phyloP scores from a whole-genome alignment of 1,140 invertebrate genomes.

The Zaprionus inermis region DNA sequence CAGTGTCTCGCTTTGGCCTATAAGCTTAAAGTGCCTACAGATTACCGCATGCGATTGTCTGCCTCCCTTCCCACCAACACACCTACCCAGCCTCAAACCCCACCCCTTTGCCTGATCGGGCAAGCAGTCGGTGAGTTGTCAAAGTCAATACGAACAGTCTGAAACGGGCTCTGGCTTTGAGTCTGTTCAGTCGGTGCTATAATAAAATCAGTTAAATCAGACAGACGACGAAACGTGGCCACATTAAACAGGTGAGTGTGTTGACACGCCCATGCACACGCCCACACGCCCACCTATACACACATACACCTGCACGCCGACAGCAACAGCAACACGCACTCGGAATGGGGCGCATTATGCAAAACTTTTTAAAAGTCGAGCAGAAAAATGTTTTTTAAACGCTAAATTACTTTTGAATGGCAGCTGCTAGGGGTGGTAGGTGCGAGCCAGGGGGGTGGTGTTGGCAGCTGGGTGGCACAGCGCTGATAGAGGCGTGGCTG shows the following conservation, averaged over 20 bases:
- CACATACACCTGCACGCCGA: slow-evolving; percentile 14
- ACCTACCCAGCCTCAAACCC: slow-evolving; percentile 8
- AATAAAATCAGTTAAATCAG: slow-evolving; percentile 73
- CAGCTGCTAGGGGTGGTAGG: slow-evolving; percentile 29
- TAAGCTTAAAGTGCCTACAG: slow-evolving; percentile 32
- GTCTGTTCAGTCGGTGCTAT: slow-evolving; percentile 50
- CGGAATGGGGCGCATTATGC: slow-evolving; percentile 57
- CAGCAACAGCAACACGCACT: slow-evolving; percentile 30
- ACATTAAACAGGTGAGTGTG: slow-evolving; percentile 69
- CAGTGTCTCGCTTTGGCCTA: slow-evolving; percentile 6
- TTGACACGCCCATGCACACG: slow-evolving; percentile 34
- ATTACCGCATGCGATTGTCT: slow-evolving; percentile 38
- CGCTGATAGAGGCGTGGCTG: slow-evolving; percentile 51
- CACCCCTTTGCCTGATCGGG: slow-evolving; percentile 15
- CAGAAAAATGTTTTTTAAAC: slow-evolving; percentile 82
- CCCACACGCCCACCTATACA: slow-evolving; percentile 11
- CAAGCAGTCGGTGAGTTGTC: slow-evolving; percentile 50
- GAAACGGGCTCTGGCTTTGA: slow-evolving; percentile 28
- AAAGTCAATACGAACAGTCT: slow-evolving; percentile 67
- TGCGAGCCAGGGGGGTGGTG: slow-evolving; percentile 21
- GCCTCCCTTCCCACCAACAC: neutral
- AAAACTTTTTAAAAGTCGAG: slow-evolving; percentile 78
- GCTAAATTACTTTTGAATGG: slow-evolving; percentile 82
- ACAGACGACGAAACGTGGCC: slow-evolving; percentile 75
- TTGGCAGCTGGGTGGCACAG: slow-evolving; percentile 18